Base-by-base conservation (phyloP, 1,140 invertebrate genomes). In the Brachystomella parvula region DNA sequence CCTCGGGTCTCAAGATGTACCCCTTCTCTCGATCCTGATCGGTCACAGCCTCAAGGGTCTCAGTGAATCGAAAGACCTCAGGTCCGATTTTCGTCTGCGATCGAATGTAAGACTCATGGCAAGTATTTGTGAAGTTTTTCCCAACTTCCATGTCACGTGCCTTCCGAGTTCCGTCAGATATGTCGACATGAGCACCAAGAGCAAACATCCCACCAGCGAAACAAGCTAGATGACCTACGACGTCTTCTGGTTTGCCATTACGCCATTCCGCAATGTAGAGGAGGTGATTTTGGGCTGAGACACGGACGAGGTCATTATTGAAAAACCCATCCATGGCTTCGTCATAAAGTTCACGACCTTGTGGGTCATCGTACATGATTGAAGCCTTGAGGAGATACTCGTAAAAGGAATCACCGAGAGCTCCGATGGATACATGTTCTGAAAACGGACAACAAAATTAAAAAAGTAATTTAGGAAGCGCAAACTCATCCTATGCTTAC, bases 401-500 rank as follows among this genome's bases (percentile, higher is more conserved):
- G 75, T 86, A 87, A 73, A 85, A 87, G 72, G 81, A 83, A 75
- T 87, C 86, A 28, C 84, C 86, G 21, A 86, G 74, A 2, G 83
- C 86, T 30, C 85, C 85, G 63, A 87, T 78, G 32, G 84, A 85
- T 9, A 83, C 79, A 70, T 85, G 82, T 68, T 79, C 84, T 86
- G 65, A 1, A 61, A 17, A 31, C 2, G 64, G 65, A 57, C 63
- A 21, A 63, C 24, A 32, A 30, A 32, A 32, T 26, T 24, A 71
- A 47, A 35, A 0, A 31, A 21, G 26, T 29, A 1, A 21, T 26
- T 6, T 44, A n/a, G 39, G 39, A 44, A 12, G 21, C 15, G 15
- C 39, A 44, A 44, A 12, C n/a, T 44, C n/a, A 44, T 44, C 9
- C 39, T n/a, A 17, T 0, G 19, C 30, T 80, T 78, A 86, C 84